Conservation (phyloP, 1,140 invertebrate genomes). For the Marisa cornuarietis region DNA sequence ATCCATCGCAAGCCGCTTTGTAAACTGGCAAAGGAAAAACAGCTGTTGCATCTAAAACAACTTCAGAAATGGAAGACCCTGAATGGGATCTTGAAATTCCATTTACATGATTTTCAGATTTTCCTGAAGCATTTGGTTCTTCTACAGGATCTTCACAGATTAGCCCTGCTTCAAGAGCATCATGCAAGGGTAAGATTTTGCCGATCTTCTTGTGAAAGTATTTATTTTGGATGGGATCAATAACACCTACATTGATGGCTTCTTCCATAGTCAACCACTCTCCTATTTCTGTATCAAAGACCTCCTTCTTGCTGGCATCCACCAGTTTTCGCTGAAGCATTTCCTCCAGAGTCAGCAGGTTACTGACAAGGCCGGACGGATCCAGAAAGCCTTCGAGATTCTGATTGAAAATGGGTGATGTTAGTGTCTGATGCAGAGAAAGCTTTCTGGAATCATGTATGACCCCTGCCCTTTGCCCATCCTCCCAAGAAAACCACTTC, state of each 20-base stretch:
- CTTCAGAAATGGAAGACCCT: too few relatives aligned
- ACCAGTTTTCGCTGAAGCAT: slow-evolving; percentile 36
- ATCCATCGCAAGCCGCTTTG: slow-evolving; percentile 45
- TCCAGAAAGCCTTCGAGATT: slow-evolving; percentile 28
- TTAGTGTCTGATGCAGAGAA: slow-evolving; percentile 28
- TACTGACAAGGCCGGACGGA: slow-evolving; percentile 17
- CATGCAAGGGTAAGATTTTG: slow-evolving; percentile 70
- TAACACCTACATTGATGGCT: slow-evolving; percentile 70
- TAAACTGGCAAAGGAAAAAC: slow-evolving; percentile 22
- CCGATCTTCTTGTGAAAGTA: slow-evolving; percentile 31
- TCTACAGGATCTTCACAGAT: slow-evolving; percentile 73
- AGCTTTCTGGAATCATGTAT: slow-evolving; percentile 38
- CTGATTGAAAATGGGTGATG: slow-evolving; percentile 29
- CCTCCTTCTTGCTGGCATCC: slow-evolving; percentile 24
- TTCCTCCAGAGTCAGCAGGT: slow-evolving; percentile 32
- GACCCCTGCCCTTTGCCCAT: slow-evolving; percentile 46
- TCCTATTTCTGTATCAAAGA: slow-evolving; percentile 74
- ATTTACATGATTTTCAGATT: neutral
- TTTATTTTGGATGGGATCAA: slow-evolving; percentile 38
- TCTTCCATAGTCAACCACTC: slow-evolving; percentile 84
- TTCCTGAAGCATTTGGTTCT: slow-evolving; percentile 4
- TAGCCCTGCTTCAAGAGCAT: slow-evolving; percentile 79
- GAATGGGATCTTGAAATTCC: neutral
- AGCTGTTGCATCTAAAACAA: neutral
- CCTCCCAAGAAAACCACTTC: slow-evolving; percentile 55